phyloP scores from a whole-genome alignment of 2,113 vertebrate species.

The Edolisoma coerulescens region DNA sequence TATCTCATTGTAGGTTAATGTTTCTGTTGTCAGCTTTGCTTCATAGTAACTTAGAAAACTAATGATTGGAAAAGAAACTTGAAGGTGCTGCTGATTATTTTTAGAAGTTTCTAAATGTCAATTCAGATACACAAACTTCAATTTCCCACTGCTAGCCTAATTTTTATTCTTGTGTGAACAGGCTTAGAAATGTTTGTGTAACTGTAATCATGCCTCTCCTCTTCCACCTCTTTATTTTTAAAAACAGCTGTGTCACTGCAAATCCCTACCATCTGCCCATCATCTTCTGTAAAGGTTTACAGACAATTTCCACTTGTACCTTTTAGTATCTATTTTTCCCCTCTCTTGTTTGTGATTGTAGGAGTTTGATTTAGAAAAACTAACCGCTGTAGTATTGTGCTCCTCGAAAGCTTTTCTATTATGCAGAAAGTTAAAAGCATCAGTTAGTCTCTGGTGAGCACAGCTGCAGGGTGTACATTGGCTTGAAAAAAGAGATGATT shows the following conservation, averaged over 20 bases:
- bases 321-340: neutral
- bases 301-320: slow-evolving; percentile 23
- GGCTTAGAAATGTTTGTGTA: slow-evolving; percentile 1
- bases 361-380: neutral
- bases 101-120: neutral
- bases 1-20: neutral
- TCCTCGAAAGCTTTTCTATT: slow-evolving; percentile 13
- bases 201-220: slow-evolving; percentile 11
- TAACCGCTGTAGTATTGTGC: neutral
- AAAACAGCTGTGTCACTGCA: slow-evolving; percentile 63
- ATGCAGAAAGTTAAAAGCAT: slow-evolving; percentile 37
- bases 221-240: slow-evolving; percentile 63
- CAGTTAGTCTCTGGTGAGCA: neutral
- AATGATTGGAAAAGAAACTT: neutral
- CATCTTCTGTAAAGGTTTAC: neutral
- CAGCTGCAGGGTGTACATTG: neutral
- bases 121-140: neutral
- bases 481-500: neutral
- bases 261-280: slow-evolving; percentile 52
- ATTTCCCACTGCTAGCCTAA: neutral
- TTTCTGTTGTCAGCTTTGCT: neutral
- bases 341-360: neutral
- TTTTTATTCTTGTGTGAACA: neutral
- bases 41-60: neutral
- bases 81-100: neutral